Evolutionary conservation across 2,888 invertebrate species (phyloP).

Genomic region (Protophormia terraenovae): DNA sequence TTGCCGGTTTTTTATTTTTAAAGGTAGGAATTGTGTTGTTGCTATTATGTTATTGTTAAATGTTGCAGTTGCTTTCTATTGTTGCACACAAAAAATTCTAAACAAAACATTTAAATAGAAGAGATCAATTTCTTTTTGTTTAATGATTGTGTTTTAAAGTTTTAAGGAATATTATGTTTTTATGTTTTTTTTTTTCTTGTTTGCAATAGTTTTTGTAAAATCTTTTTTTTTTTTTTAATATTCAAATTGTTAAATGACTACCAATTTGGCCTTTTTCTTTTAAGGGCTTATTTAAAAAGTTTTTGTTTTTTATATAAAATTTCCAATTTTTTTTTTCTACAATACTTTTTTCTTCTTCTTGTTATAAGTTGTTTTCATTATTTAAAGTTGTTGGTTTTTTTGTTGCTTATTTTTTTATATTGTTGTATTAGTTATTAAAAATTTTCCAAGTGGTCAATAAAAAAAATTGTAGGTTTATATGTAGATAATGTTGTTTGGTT

Average conservation of each 20-base stretch:
- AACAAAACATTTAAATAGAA: conserved; percentile 60
- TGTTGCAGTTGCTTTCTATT: conserved; percentile 20
- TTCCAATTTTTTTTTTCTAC: conserved; percentile 29
- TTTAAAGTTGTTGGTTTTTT: conserved; percentile 1
- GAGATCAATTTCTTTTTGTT: conserved; percentile 73
- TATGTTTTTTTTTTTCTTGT: conserved; percentile 16
- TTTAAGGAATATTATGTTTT: conserved; percentile 21
- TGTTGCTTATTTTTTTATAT: conserved; percentile 2
- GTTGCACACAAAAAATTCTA: conserved; percentile 68
- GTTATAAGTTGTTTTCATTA: conserved; percentile 46
- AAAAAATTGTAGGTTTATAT: no score
- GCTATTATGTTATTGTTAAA: conserved; percentile 38
- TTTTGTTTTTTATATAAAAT: conserved; percentile 15
- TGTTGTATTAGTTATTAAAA: conserved; percentile 15
- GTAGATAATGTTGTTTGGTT: conserved; percentile 37
- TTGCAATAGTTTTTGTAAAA: conserved; percentile 31
- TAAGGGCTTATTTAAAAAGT: conserved; percentile 3
- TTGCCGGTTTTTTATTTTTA: conserved; percentile 28
- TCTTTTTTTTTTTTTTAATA: no score
- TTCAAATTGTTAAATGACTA: neutral
- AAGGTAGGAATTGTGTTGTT: conserved; percentile 48
- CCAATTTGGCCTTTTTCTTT: neutral
- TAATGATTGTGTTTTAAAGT: conserved; percentile 37
- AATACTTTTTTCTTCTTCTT: conserved; percentile 20
- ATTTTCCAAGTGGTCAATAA: conserved; percentile 37